phyloP scores from a whole-genome alignment of 30 jellyfish, hydroid and myxozoan species.

The Clytia hemisphaerica region DNA sequence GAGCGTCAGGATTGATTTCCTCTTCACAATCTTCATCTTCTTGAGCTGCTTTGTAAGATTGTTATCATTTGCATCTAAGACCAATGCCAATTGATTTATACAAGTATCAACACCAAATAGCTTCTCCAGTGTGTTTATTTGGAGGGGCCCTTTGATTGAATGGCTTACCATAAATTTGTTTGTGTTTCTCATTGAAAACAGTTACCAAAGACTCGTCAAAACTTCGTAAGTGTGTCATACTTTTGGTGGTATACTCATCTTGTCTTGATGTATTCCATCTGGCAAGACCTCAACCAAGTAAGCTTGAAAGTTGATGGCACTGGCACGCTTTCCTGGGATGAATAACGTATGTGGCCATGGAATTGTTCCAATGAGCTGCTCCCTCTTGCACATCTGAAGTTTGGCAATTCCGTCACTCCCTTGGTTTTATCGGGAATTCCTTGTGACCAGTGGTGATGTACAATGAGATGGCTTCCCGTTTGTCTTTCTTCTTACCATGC shows the following conservation, averaged over 20 bases:
- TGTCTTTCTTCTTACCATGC: too few species aligned
- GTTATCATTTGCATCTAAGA: not conserved
- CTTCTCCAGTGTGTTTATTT: not conserved
- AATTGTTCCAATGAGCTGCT: constrained; percentile 26
- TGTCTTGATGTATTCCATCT: constrained; percentile 23
- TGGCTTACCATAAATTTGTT: not conserved
- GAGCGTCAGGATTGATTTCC: not conserved
- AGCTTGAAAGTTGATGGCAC: constrained; percentile 39
- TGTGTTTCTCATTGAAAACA: not conserved
- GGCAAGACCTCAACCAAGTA: constrained; percentile 29
- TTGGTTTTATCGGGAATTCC: constrained; percentile 13
- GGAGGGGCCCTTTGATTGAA: constrained; percentile 1
- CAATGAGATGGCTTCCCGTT: too few species aligned
- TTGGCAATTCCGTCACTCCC: constrained; percentile 31
- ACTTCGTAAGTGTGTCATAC: not conserved
- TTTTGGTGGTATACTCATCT: constrained; percentile 11
- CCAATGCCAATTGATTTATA: not conserved
- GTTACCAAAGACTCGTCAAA: not conserved
- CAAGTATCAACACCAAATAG: constrained; percentile 29
- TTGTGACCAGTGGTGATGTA: constrained; percentile 30
- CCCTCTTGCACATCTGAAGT: constrained; percentile 50
- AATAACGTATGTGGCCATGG: constrained; percentile 14
- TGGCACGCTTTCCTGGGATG: constrained; percentile 29
- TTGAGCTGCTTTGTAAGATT: not conserved
- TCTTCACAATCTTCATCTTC: constrained; percentile 21